phyloP scores from a whole-genome alignment of 2,113 vertebrate genomes.

The Diadophis punctatus region DNA sequence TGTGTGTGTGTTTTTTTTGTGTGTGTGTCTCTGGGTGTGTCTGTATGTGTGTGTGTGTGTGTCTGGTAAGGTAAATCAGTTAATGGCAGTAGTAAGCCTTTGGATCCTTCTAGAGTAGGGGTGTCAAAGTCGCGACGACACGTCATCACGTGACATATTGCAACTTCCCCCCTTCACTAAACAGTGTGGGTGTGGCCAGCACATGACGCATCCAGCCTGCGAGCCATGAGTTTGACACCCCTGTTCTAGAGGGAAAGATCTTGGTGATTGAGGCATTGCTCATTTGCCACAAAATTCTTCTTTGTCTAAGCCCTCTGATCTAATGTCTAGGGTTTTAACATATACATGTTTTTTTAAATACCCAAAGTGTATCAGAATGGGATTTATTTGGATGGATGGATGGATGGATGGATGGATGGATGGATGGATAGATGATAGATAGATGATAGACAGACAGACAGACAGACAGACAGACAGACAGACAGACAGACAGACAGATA shows the following conservation, averaged over 20 bases:
- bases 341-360: neutral
- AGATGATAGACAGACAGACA: too few species aligned
- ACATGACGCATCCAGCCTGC: too few species aligned
- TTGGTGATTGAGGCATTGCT: neutral
- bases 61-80: neutral
- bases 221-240: too few species aligned
- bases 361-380: neutral
- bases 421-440: too few species aligned
- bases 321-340: neutral
- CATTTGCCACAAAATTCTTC: neutral
- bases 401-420: too few species aligned
- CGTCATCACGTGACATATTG: too few species aligned
- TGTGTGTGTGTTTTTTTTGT: neutral
- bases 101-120: neutral
- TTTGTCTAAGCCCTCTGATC: neutral
- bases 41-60: neutral
- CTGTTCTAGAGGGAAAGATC: neutral
- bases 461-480: too few species aligned
- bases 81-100: neutral
- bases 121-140: too few species aligned
- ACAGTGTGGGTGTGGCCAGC: too few species aligned
- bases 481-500: too few species aligned
- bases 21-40: neutral
- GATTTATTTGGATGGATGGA: neutral
- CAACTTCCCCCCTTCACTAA: too few species aligned